A percentile compares a stretch with the other conserved stretches of the same genome.
These are phyloP conservation scores for Drosophila rhopaloa DNA, from an alignment of 1,140 invertebrate genomes.

Conservation along the genomic window DNA sequence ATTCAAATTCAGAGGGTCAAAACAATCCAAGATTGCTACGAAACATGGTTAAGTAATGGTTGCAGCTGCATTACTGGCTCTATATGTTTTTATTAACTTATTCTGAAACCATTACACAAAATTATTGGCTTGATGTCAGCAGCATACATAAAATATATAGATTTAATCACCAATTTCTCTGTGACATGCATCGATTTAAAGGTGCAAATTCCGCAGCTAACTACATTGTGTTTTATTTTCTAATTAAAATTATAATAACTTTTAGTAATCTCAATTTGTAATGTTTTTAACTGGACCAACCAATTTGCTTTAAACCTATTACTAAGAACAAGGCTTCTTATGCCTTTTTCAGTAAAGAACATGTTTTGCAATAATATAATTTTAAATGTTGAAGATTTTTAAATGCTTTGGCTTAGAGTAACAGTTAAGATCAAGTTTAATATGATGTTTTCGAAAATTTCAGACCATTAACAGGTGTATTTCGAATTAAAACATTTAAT, in stretches of 20 bases:
- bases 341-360: no score
- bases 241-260: constrained; percentile 24
- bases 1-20: constrained; percentile 36
- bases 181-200: constrained; percentile 43
- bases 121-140: constrained; percentile 9
- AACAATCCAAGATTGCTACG: not conserved
- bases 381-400: not conserved
- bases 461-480: not conserved
- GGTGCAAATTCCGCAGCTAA: constrained; percentile 79
- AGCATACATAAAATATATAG: not conserved
- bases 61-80: constrained; percentile 8
- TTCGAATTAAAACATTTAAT: not conserved
- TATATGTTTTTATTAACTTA: no score
- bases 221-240: constrained; percentile 35
- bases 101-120: not conserved
- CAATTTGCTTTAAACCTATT: not conserved
- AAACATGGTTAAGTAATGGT: not conserved
- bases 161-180: not conserved
- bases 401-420: not conserved
- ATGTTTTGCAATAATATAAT: no score
- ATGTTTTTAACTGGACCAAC: constrained; percentile 31
- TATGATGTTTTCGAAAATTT: not conserved
- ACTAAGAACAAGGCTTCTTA: not conserved
- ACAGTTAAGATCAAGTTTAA: not conserved
- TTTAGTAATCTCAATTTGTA: not conserved